Evolutionary conservation across 2,888 invertebrate species (phyloP), one percentile per base, ranked within the genome.

Genomic region (Cataglyphis albicans): DNA sequence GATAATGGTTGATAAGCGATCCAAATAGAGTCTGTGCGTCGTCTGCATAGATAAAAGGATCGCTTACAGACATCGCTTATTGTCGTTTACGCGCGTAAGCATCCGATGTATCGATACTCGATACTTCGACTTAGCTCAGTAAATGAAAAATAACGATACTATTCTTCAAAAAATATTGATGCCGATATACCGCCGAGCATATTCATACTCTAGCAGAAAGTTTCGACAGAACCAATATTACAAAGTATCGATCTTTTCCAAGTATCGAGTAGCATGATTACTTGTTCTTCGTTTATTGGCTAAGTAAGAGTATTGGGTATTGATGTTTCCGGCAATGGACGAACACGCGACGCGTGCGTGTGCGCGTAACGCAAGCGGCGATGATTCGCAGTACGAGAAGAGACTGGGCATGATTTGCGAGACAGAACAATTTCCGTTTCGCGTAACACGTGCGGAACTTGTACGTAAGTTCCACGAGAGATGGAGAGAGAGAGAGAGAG

Each of bases 381-480:
- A 48, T 38, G 73, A 81, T 35, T 74, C 61, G 81, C 55, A 44
- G 41, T 12, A 70, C 29, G 64, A 61, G 59, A 72, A 64, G 78
- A 76, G 75, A 81, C 78, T 72, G 83, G 72, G 82, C 78, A 88
- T 90, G 91, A 91, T 90, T 91, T 91, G 90, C 90, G 91, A 91
- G 88, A 88, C 90, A 89, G 88, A 91, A 88, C 91, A 90, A 91
- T 91, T 91, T 91, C 90, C 91, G 88, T 82, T 75, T 82, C 86
- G 86, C 86, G 89, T 89, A 90, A 88, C 90, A 87, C 87, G 84
- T 86, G 83, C 83, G 65, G 35, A 89, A 90, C 78, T 86, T 90
- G 63, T 64, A 81, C 83, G 68, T 73, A 78, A 86, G 85, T 88
- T 88, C 84, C 80, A 68, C 65, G 84, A 52, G 80, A 84, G 84